Percentiles rank a stretch among this genome's conserved stretches.
These are phyloP conservation scores for Acestrorhynchus altus DNA, from an alignment of 2,797 vertebrate species.

Conservation along the genomic window DNA sequence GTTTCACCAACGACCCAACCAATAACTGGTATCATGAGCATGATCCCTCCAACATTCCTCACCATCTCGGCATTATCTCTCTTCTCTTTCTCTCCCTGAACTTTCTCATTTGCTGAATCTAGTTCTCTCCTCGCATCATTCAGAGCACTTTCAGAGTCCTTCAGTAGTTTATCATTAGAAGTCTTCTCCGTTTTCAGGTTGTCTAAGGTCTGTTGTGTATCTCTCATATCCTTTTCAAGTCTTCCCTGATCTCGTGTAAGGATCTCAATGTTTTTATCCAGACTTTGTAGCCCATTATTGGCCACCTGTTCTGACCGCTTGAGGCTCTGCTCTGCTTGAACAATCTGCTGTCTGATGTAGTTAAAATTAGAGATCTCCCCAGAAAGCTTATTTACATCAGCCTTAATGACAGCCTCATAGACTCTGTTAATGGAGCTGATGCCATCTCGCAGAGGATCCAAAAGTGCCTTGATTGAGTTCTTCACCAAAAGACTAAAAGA, in stretches of 20 bases:
- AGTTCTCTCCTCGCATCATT: background rate
- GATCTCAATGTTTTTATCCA: conserved; percentile 11
- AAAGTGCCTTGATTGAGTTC: background rate
- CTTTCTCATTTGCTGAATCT: background rate
- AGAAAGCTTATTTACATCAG: conserved; percentile 12
- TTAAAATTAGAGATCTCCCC: conserved; percentile 9
- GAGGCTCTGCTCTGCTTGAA: background rate
- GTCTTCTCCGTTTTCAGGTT: background rate
- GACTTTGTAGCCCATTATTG: background rate
- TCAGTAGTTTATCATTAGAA: conserved; percentile 6
- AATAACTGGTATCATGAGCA: background rate
- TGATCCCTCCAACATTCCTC: accelerated
- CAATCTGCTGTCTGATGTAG: conserved; percentile 34
- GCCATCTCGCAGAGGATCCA: background rate
- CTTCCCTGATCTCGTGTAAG: background rate
- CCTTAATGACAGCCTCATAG: background rate
- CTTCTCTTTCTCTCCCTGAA: background rate
- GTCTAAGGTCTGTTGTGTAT: background rate
- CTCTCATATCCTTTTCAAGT: background rate
- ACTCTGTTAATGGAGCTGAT: conserved; percentile 4
- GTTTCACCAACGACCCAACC: conserved; percentile 19
- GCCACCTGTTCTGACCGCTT: background rate
- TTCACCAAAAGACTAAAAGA: background rate
- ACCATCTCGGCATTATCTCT: accelerated
- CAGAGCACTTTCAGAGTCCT: background rate